Percentiles rank a stretch among this genome's conserved stretches.
phyloP scores from a whole-genome alignment of 2,113 vertebrate genomes.

The Notothenia coriiceps region DNA sequence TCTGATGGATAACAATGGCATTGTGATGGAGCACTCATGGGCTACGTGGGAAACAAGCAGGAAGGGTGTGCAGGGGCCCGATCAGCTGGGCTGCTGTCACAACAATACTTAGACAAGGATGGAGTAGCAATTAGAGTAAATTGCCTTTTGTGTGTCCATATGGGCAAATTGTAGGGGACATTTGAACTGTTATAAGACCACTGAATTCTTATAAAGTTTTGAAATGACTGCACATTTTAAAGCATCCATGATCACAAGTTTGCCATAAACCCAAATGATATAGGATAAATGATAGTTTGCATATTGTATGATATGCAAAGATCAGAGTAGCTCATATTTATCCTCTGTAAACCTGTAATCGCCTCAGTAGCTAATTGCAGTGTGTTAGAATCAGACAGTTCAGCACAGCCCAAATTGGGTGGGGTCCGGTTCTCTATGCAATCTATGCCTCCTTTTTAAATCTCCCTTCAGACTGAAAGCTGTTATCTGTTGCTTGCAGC shows the following conservation, averaged over 20 bases:
- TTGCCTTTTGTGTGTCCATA: slow-evolving; percentile 59
- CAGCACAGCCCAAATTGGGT: slow-evolving; percentile 50
- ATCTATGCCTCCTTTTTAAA: slow-evolving; percentile 70
- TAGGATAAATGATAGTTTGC: slow-evolving; percentile 21
- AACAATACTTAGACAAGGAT: slow-evolving; percentile 65
- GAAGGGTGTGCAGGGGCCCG: slow-evolving; percentile 30
- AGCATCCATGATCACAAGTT: neutral
- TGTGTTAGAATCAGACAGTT: slow-evolving; percentile 51
- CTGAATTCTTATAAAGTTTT: neutral
- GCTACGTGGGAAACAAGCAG: slow-evolving; percentile 70
- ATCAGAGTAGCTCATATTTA: slow-evolving; percentile 41
- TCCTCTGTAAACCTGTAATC: slow-evolving; percentile 69
- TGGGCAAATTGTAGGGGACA: slow-evolving; percentile 35
- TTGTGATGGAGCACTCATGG: slow-evolving; percentile 70
- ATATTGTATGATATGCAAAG: slow-evolving; percentile 30
- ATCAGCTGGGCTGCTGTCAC: slow-evolving; percentile 74
- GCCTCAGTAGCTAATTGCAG: slow-evolving; percentile 66
- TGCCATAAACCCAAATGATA: slow-evolving; percentile 27
- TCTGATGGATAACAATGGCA: slow-evolving; percentile 82
- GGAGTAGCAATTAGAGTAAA: slow-evolving; percentile 60
- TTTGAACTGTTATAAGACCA: slow-evolving; percentile 1
- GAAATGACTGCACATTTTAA: slow-evolving; percentile 1
- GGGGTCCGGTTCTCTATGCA: slow-evolving; percentile 60
- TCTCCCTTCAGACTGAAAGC: slow-evolving; percentile 64
- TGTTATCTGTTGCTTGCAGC: slow-evolving; percentile 72